Evolutionary conservation across 1,140 invertebrate genomes (phyloP).

Genomic region (Ostrea edulis): DNA sequence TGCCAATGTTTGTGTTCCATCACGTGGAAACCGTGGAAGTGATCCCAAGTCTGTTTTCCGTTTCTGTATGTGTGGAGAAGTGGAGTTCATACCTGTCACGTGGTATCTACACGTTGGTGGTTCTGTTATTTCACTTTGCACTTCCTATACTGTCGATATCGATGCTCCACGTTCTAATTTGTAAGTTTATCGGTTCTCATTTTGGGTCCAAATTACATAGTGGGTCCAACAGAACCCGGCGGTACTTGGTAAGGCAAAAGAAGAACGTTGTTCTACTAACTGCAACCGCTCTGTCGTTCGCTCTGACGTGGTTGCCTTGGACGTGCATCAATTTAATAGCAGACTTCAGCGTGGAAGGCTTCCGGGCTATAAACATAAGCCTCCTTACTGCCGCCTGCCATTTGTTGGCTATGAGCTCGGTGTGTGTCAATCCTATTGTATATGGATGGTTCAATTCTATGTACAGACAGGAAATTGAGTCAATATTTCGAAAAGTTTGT

Average conservation of each 20-base stretch:
- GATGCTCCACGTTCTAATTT: constrained; percentile 71
- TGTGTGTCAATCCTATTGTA: constrained; percentile 68
- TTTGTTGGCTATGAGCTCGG: constrained; percentile 82
- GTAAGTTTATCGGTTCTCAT: constrained; percentile 77
- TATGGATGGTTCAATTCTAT: constrained; percentile 73
- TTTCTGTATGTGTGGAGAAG: constrained; percentile 72
- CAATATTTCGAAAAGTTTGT: constrained; percentile 35
- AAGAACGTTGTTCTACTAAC: constrained; percentile 81
- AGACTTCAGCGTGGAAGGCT: constrained; percentile 68
- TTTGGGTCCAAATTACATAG: constrained; percentile 56
- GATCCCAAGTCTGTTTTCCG: constrained; percentile 45
- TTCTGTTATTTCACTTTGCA: constrained; percentile 71
- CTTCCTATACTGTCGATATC: constrained; percentile 74
- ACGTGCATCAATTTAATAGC: constrained; percentile 81
- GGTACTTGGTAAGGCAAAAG: constrained; percentile 80
- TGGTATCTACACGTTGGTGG: constrained; percentile 68
- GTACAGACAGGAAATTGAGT: constrained; percentile 63
- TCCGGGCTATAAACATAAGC: constrained; percentile 76
- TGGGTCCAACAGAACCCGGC: constrained; percentile 30
- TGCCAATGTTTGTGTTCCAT: constrained; percentile 78
- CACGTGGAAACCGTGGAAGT: constrained; percentile 72
- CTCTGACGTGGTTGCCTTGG: constrained; percentile 81
- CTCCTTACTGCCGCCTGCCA: constrained; percentile 82
- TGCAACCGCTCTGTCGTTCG: constrained; percentile 79
- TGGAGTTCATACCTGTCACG: constrained; percentile 58